A percentile compares a stretch with the other conserved stretches of the same genome.
Evolutionary conservation across 2,113 vertebrate genomes (phyloP).

Genomic region (Callipepla squamata): DNA sequence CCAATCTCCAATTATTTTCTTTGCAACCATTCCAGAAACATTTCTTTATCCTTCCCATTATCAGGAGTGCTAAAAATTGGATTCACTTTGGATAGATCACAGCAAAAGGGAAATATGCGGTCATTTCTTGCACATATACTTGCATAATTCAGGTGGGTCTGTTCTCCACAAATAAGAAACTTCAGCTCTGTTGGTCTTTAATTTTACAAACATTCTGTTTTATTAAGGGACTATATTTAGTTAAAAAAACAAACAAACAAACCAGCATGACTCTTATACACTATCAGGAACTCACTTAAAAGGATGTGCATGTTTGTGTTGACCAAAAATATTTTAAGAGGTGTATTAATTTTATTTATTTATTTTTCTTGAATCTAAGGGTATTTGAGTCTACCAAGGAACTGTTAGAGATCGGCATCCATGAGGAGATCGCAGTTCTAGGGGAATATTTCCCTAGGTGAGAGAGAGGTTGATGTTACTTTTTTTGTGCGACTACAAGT

Average conservation of each 20-base stretch:
- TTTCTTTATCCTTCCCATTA: not conserved
- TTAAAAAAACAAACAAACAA: not conserved
- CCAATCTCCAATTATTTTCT: no score
- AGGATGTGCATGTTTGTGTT: no score
- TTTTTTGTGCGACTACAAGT: not conserved
- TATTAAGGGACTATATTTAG: not conserved
- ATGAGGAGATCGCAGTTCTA: not conserved
- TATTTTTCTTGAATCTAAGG: not conserved
- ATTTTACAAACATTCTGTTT: not conserved
- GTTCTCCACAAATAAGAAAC: not conserved
- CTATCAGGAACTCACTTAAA: not conserved
- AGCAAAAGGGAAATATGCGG: not conserved
- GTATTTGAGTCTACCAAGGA: not conserved
- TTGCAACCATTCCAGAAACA: not conserved
- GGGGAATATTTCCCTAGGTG: not conserved
- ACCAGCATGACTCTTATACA: not conserved
- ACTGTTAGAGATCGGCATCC: not conserved
- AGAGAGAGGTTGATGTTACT: not conserved
- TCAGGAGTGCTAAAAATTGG: not conserved
- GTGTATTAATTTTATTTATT: not conserved
- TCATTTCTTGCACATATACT: not conserved
- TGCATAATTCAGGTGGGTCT: not conserved
- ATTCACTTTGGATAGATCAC: no score
- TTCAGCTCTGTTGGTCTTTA: not conserved
- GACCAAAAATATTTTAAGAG: no score